Base-by-base conservation (phyloP, 2,113 vertebrate species). In the Daphoenositta chrysoptera region DNA sequence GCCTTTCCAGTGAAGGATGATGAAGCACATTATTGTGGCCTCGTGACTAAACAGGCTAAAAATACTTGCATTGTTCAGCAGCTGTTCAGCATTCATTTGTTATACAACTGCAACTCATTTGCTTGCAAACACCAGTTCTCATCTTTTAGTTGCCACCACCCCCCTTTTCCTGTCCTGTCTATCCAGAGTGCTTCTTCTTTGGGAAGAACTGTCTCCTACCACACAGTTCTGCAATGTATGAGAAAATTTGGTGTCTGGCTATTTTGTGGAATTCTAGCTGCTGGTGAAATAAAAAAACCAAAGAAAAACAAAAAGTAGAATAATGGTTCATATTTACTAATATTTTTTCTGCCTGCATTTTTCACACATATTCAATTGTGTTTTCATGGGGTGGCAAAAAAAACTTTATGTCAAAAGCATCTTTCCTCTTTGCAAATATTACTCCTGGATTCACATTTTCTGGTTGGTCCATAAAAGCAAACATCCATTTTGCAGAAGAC, bases 391-490 rank as follows among this genome's bases (percentile, higher is more conserved):
- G 9, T 66, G 26, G 35, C 14, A 93, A 88, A 76, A 89, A 89
- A 80, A 42, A 1, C 26, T 45, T 72, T 61, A 65, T 71, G 47
- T 90, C 10, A 11, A 42, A 40, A 35, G 69, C 24, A 79, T 23
- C 39, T 90, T 56, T 86, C 53, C 31, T 92, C 50, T 83, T 91
- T 63, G 71, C 53, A 95, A 89, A 83, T 94, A 90, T 50, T 84
- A 70, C 56, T 91, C 58, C 76, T 83, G 13, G 50, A 75, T 53
- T 88, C 78, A 57, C 58, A 71, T 70, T 82, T 95, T 65, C 68
- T 89, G 37, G 72, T 83, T 85, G 94, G 30, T 57, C 44, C 66
- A 90, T 94, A 93, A 97, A 97, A 96, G 75, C 42, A 94, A 97
- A 93, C 33, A 94, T 39, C 31, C 87, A 40, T 91, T 97, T 97